phyloP scores from a whole-genome alignment of 2,797 vertebrate genomes.

The Pseudotriccus pelzelni region DNA sequence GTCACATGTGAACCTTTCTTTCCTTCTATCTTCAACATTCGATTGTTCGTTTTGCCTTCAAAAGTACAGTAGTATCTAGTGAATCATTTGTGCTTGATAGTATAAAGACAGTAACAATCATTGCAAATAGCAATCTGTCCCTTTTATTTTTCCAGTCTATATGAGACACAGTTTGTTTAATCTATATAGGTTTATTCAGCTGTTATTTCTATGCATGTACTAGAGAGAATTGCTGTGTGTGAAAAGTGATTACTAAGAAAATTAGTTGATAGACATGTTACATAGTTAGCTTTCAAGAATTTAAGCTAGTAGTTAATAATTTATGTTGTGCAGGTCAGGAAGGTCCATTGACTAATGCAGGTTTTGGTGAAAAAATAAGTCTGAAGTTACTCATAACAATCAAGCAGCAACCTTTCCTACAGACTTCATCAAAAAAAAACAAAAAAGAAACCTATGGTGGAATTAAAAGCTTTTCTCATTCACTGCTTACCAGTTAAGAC shows the following conservation, averaged over 20 bases:
- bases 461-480: not conserved
- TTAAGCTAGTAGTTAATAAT: not conserved
- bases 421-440: not conserved
- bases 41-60: not conserved
- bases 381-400: not conserved
- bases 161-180: not conserved
- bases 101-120: not conserved
- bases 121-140: not conserved
- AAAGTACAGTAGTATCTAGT: not conserved
- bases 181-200: not conserved
- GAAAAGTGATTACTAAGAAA: not conserved
- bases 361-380: not conserved
- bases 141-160: not conserved
- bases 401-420: not conserved
- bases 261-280: not conserved
- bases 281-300: not conserved
- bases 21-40: not conserved
- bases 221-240: not conserved
- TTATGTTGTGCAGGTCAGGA: not conserved
- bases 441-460: not conserved
- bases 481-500: not conserved
- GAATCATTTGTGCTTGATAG: not conserved
- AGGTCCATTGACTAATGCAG: not conserved
- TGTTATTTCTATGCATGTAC: not conserved
- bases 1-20: not conserved